Evolutionary conservation across 1,140 invertebrate species (phyloP).

Genomic region (Papilio helenus): DNA sequence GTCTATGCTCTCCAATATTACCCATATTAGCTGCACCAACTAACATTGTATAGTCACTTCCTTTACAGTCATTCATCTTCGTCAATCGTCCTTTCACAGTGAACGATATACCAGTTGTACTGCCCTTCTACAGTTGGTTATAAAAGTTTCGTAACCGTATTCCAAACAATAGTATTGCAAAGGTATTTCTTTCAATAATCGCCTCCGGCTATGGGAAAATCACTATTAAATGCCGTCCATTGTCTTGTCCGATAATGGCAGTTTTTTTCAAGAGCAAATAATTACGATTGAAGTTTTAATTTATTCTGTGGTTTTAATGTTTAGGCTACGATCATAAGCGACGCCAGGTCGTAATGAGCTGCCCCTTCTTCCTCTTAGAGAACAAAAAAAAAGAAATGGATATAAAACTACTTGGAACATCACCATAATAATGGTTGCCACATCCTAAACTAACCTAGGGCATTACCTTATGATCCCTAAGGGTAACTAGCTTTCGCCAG

Average conservation of each 20-base stretch:
- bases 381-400: too few species aligned
- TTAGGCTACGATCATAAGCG: background rate
- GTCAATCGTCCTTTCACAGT: background rate
- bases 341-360: too few species aligned
- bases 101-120: background rate
- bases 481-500: too few species aligned
- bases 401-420: too few species aligned
- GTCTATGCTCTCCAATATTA: too few species aligned
- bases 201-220: constrained; percentile 46
- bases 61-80: too few species aligned
- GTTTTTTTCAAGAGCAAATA: constrained; percentile 12
- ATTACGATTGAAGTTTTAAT: background rate
- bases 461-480: too few species aligned
- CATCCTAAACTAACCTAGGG: too few species aligned
- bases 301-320: background rate
- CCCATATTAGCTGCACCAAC: too few species aligned
- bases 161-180: constrained; percentile 55
- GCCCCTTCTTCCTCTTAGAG: too few species aligned
- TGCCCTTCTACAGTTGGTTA: background rate
- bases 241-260: constrained; percentile 45
- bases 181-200: constrained; percentile 52
- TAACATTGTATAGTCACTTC: too few species aligned
- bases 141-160: constrained; percentile 6
- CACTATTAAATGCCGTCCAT: constrained; percentile 47
- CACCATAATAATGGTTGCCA: too few species aligned